Evolutionary conservation across 2,888 invertebrate genomes (phyloP), one percentile per base, ranked within the genome.

Genomic region (Phasia obesa): DNA sequence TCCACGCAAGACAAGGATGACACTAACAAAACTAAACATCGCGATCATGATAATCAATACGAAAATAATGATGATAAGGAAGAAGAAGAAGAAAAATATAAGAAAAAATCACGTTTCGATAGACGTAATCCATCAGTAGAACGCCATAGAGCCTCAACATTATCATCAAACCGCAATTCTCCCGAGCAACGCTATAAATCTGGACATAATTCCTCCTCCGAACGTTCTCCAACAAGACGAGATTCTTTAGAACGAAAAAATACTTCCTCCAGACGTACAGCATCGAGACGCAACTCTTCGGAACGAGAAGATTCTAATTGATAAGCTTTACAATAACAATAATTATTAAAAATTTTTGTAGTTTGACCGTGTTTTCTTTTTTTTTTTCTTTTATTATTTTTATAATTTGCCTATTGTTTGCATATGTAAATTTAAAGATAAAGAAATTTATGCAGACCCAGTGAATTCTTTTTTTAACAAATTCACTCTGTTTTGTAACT

Each of bases 81-180:
- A 57, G 55, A 51, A 3, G 55, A 51, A 3, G 21, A 21, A 49
- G 31, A 35, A 17, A 51, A 35, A 11, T 7, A 27, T 17, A 53
- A 9, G 6, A 70, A 17, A 25, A 79, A 76, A 69, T 49, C 86
- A 62, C 88, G 88, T 9, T 87, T 88, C 13, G 88, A 88, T 67
- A 87, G 60, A 55, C 59, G 75, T 49, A 23, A 60, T 23, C 76
- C 79, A 7, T 38, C 73, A 13, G 11, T 21, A 6, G 53, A 81
- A 31, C 42, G 49, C 0, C 77, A 74, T 13, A 38, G 11, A 13
- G 15, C 15, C 6, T 47, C 64, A 11, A 15, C 53, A 13, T 6
- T 19, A 31, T 53, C 59, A 25, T 74, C 74, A 9, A 69, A 75
- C 23, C 75, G 55, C 19, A 75, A 73, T 17, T 76, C 76, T 21